Conservation (phyloP, 2,797 vertebrate genomes). For the Amazonetta brasiliensis region DNA sequence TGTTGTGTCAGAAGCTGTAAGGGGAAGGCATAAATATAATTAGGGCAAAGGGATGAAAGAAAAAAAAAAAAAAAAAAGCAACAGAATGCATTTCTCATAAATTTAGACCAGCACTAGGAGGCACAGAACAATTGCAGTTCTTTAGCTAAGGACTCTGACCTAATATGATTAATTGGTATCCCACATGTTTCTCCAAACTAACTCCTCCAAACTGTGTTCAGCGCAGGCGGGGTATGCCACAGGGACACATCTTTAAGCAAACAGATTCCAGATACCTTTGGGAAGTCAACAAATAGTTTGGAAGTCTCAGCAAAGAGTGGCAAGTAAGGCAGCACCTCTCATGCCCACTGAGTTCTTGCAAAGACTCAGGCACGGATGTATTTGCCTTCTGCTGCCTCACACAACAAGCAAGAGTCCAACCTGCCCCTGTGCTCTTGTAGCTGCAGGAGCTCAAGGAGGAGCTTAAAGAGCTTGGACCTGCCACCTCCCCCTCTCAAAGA, state of each 20-base stretch:
- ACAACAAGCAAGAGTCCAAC: rapidly evolving
- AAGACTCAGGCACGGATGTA: not conserved
- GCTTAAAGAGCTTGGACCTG: not conserved
- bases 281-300: not conserved
- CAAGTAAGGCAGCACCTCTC: not conserved
- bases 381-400: not conserved
- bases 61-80: not conserved
- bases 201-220: not conserved
- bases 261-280: not conserved
- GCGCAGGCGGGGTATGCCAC: not conserved
- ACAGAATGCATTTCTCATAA: not conserved
- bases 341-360: not conserved
- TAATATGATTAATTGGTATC: not conserved
- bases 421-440: not conserved
- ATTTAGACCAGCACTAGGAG: not conserved
- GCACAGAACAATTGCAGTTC: not conserved
- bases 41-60: not conserved
- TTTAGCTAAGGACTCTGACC: not conserved
- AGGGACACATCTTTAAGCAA: not conserved
- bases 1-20: not conserved
- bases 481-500: not conserved
- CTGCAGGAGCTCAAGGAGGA: not conserved
- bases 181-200: not conserved
- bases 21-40: not conserved
- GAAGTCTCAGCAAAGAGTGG: not conserved